Evolutionary conservation across 2,113 vertebrate genomes (phyloP).

Genomic region (Saccopteryx leptura): DNA sequence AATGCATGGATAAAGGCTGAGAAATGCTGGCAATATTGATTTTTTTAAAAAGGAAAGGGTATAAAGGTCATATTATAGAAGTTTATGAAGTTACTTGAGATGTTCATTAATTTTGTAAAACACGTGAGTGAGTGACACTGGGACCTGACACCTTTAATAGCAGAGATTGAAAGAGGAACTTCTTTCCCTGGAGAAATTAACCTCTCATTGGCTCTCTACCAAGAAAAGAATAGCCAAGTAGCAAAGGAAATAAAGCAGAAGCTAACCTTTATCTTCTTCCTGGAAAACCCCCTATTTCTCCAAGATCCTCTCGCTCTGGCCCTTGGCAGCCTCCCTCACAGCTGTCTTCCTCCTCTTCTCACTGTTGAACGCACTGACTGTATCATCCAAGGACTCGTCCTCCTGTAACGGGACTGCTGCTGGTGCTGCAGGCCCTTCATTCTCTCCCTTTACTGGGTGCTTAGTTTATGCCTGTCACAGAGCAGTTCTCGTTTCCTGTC

Average conservation of each 20-base stretch:
- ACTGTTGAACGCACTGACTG: not conserved
- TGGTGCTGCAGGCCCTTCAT: too few species aligned
- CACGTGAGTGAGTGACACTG: not conserved
- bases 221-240: not conserved
- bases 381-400: not conserved
- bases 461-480: not conserved
- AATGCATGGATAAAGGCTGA: not conserved
- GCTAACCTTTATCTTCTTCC: not conserved
- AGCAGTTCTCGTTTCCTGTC: not conserved
- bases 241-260: slow-evolving; percentile 14
- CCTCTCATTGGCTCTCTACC: not conserved
- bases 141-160: not conserved
- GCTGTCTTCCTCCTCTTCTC: too few species aligned
- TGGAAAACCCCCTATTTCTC: not conserved
- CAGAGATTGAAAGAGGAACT: not conserved
- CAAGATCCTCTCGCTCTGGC: not conserved
- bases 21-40: not conserved
- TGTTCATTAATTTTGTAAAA: not conserved
- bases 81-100: not conserved
- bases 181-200: not conserved
- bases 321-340: not conserved
- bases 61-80: not conserved
- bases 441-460: not conserved
- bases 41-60: not conserved
- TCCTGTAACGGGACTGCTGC: fast-evolving